Percentiles rank a stretch among this genome's conserved stretches.
Conservation (phyloP, 2,888 invertebrate species). For the Chloroclystis v-ata region DNA sequence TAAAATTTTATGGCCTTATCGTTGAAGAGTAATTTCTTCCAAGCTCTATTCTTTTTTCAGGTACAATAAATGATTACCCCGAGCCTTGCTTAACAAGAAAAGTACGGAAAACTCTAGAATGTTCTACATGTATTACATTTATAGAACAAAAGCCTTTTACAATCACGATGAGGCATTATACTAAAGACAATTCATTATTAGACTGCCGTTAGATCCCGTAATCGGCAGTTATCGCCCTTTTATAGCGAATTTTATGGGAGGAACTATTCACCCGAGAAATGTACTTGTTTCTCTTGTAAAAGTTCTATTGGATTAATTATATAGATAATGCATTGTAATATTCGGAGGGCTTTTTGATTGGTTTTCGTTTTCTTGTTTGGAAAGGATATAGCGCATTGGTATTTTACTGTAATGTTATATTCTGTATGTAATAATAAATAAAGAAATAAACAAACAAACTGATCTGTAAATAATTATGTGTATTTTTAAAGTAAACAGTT, state of each 20-base stretch:
- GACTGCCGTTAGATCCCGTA: slow-evolving; percentile 70
- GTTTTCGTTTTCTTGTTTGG: not conserved
- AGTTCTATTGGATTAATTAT: slow-evolving; percentile 62
- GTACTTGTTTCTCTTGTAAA: slow-evolving; percentile 57
- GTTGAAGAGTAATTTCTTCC: too few relatives aligned
- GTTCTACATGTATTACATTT: slow-evolving; percentile 34
- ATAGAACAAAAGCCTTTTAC: slow-evolving; percentile 55
- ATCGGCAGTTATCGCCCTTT: slow-evolving; percentile 78
- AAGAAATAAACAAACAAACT: too few relatives aligned
- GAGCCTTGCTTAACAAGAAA: not conserved
- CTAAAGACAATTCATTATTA: slow-evolving; percentile 79
- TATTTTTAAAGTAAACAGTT: too few relatives aligned
- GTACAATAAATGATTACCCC: too few relatives aligned
- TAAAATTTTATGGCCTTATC: too few relatives aligned
- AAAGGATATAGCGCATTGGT: too few relatives aligned
- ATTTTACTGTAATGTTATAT: too few relatives aligned
- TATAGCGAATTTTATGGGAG: slow-evolving; percentile 75
- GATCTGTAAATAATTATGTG: too few relatives aligned
- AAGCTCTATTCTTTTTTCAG: too few relatives aligned
- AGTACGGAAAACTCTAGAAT: slow-evolving; percentile 26
- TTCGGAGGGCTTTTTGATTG: not conserved
- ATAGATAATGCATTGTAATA: not conserved
- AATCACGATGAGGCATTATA: slow-evolving; percentile 67
- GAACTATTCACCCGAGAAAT: slow-evolving; percentile 75
- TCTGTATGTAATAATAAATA: too few relatives aligned